Conservation (phyloP, 2,888 invertebrate genomes). For the Cryptocephalus moraei region DNA sequence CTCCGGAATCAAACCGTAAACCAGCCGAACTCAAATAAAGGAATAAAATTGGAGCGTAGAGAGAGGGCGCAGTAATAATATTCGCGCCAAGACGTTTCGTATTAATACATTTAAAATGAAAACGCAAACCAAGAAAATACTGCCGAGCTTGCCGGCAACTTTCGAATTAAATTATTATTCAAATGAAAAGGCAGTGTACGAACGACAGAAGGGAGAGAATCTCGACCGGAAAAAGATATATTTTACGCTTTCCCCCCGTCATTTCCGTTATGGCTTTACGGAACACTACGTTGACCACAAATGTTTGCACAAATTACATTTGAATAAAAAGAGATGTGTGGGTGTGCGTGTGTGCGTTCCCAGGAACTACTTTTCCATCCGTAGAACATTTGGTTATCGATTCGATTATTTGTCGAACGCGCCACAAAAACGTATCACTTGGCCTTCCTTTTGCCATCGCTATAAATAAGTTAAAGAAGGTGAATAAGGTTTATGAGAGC, state of each 20-base stretch:
- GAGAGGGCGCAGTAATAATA: too few relatives aligned
- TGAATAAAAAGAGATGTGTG: conserved; percentile 25
- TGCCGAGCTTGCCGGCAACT: conserved; percentile 25
- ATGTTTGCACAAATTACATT: conserved; percentile 28
- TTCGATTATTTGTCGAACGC: background rate
- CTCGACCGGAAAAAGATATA: conserved; percentile 28
- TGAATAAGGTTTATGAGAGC: too few relatives aligned
- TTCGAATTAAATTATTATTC: conserved; percentile 34
- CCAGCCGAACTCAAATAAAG: too few relatives aligned
- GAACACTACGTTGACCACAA: conserved; percentile 29
- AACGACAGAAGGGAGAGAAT: conserved; percentile 15
- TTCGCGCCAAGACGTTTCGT: conserved; percentile 16
- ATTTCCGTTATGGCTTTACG: conserved; percentile 27
- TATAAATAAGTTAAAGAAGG: too few relatives aligned
- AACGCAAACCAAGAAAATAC: conserved; percentile 29
- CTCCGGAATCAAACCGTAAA: too few relatives aligned
- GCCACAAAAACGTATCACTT: too few relatives aligned
- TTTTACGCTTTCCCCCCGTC: conserved; percentile 28
- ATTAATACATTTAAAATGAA: conserved; percentile 32
- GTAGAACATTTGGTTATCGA: conserved; percentile 7
- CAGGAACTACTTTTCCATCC: too few relatives aligned
- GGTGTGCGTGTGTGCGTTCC: conserved; percentile 4
- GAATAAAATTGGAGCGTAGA: too few relatives aligned
- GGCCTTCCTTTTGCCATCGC: too few relatives aligned
- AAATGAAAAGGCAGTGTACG: conserved; percentile 25